Base-by-base conservation (phyloP, 2,888 invertebrate species). In the Agonopterix heracliana region DNA sequence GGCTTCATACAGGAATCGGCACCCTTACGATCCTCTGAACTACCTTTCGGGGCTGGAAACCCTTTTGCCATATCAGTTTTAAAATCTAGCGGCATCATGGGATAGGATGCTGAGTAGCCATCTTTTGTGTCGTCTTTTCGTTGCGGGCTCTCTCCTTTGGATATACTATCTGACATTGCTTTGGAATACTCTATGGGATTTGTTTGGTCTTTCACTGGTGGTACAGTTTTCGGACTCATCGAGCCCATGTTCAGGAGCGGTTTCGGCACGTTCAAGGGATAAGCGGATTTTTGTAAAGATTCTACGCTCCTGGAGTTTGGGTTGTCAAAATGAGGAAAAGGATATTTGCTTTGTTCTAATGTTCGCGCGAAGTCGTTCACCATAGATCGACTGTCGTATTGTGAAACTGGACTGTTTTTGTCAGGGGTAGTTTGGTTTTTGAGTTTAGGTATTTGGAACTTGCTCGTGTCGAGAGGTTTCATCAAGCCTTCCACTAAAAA, bases 381-480 rank as follows among this genome's bases (percentile, higher is more conserved):
- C 73, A 86, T 71, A 2, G 86, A 78, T 5, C 89, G 76, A 52
- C 68, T 74, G 55, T 87, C 88, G 57, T 84, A 87, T 50, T 84
- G 86, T 1, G 83, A 71, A 0, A 76, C 73, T 3, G 82, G 77
- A 55, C 74, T 83, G 52, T 75, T 84, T 63, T 89, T 89, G 55
- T 89, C 89, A 9, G 81, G 78, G n/a, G 86, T 79, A 26, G 72
- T 81, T 63, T 87, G 83, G 56, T 86, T 89, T 68, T 89, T 85
- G 52, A 96, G 74, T 79, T 96, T 96, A 0, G 96, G 96, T 65
- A 96, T 96, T 86, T 96, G 96, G 82, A 95, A 96, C 68, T 95
- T 96, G 50, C 93, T 93, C 49, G 92, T 93, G 63, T 96, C 93
- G 36, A 94, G 77, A 9, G 94, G 92, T 66, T 95, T 95, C 63